These are phyloP conservation scores for Heteromormyrus szaboi DNA, from an alignment of 2,797 vertebrate species.

Conservation along the genomic window DNA sequence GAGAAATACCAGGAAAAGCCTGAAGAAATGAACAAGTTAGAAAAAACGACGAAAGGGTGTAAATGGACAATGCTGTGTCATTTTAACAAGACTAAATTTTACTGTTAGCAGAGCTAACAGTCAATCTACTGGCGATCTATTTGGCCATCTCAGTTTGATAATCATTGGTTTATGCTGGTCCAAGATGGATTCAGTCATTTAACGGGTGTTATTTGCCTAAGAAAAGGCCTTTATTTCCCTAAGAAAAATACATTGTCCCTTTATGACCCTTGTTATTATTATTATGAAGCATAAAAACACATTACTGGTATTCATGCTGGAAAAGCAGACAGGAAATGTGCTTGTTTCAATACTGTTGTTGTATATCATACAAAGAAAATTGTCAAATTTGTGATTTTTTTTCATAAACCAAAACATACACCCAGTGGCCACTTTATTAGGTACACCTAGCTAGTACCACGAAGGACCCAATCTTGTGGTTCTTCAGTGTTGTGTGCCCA, in stretches of 20 bases:
- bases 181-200: neutral
- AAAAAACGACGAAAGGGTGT: conserved; percentile 21
- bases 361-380: neutral
- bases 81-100: neutral
- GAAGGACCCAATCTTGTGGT: neutral
- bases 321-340: neutral
- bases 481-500: neutral
- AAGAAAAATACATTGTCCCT: conserved; percentile 13
- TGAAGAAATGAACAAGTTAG: conserved; percentile 75
- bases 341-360: neutral
- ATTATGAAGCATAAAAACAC: conserved; percentile 6
- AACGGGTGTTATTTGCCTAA: neutral
- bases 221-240: neutral
- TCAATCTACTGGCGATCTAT: neutral
- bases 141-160: neutral
- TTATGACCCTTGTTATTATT: conserved; percentile 17
- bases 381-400: neutral
- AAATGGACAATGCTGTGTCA: conserved; percentile 24
- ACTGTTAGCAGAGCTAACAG: neutral
- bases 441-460: neutral
- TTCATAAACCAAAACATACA: neutral
- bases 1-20: conserved; percentile 62
- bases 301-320: neutral
- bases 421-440: neutral
- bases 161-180: neutral